Conservation (phyloP, 2,797 vertebrate species). For the Chrysocyon brachyurus region DNA sequence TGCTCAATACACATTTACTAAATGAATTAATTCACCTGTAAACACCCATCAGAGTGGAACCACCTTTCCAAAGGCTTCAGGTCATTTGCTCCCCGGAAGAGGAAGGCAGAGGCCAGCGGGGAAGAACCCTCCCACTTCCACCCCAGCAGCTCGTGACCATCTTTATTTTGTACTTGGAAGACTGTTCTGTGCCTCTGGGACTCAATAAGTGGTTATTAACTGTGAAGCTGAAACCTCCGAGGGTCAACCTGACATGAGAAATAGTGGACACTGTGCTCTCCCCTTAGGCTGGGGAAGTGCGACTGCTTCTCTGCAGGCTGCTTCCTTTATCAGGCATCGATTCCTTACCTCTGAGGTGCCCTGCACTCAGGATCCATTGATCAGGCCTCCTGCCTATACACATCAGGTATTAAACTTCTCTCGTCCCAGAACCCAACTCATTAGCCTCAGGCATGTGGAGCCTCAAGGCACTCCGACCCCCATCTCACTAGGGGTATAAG, state of each 20-base stretch:
- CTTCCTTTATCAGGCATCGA: neutral
- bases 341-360: neutral
- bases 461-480: neutral
- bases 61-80: neutral
- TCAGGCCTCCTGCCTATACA: neutral
- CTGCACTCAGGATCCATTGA: neutral
- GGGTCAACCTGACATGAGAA: neutral
- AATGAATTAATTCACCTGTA: slow-evolving; percentile 9
- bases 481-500: neutral
- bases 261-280: neutral
- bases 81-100: neutral
- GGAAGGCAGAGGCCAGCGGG: neutral
- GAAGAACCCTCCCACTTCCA: neutral
- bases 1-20: neutral
- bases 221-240: neutral
- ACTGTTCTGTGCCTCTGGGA: neutral
- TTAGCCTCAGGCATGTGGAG: neutral
- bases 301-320: neutral
- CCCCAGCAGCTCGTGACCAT: neutral
- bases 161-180: slow-evolving; percentile 25
- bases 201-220: neutral
- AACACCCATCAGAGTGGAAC: neutral
- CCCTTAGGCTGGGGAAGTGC: neutral
- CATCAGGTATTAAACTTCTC: neutral
- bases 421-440: neutral